Conservation (phyloP, 2,797 vertebrate genomes). For the Intellagama lesueurii region DNA sequence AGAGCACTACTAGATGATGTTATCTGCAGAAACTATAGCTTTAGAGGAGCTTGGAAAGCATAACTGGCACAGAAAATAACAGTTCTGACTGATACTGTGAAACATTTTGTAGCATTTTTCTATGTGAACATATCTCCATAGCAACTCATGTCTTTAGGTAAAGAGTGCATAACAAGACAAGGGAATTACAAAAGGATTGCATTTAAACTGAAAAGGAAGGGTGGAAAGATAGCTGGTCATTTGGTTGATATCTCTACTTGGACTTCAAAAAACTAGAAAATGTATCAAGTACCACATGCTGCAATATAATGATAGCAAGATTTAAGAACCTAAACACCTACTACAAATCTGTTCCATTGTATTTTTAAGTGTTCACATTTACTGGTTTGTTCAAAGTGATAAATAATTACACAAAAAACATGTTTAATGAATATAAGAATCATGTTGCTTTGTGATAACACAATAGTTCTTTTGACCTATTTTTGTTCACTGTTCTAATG, state of each 20-base stretch:
- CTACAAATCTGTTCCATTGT: conserved; percentile 67
- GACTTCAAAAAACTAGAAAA: conserved; percentile 36
- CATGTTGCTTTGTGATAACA: conserved; percentile 9
- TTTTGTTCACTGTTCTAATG: conserved; percentile 14
- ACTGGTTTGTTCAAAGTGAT: conserved; percentile 28
- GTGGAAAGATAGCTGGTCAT: conserved; percentile 24
- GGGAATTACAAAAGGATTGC: conserved; percentile 22
- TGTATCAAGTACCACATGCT: conserved; percentile 61
- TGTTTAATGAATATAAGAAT: conserved; percentile 30
- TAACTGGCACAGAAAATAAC: not conserved
- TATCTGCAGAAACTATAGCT: not conserved
- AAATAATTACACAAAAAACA: conserved; percentile 17
- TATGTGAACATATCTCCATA: conserved; percentile 18
- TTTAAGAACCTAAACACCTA: conserved; percentile 72
- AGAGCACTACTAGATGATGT: not conserved
- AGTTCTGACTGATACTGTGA: not conserved
- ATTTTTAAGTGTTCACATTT: conserved; percentile 47
- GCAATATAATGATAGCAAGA: conserved; percentile 48
- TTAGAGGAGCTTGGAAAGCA: not conserved
- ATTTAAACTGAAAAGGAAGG: conserved; percentile 30
- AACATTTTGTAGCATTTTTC: conserved; percentile 26
- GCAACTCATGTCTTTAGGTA: conserved; percentile 1
- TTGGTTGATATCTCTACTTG: conserved; percentile 31
- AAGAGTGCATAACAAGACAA: conserved; percentile 26
- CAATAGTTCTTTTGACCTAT: conserved; percentile 44